Evolutionary conservation across 1,140 invertebrate species (phyloP).

Genomic region (Metaphire vulgaris): DNA sequence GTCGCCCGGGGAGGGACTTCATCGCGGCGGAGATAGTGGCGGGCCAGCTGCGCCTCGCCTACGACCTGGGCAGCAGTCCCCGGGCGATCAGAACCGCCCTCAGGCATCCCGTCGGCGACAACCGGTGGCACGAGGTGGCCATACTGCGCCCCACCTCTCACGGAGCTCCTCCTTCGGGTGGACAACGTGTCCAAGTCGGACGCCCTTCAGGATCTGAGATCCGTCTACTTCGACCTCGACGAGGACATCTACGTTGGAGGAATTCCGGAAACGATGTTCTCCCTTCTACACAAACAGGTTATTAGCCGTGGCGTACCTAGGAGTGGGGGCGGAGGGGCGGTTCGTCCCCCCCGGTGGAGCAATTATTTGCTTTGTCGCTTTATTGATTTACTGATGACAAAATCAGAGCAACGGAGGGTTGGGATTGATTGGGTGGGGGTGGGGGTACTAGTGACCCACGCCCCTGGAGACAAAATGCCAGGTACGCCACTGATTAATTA

Average conservation of each 20-base stretch:
- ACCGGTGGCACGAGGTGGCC: slow-evolving; percentile 15
- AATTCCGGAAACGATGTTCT: background rate
- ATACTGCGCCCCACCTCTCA: background rate
- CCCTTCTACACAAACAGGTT: background rate
- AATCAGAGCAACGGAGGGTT: too few species aligned
- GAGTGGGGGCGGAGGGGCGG: too few species aligned
- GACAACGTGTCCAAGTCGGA: background rate
- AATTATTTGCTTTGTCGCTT: too few species aligned
- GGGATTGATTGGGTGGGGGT: too few species aligned
- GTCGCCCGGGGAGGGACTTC: slow-evolving; percentile 40
- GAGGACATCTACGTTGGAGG: background rate
- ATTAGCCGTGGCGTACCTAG: too few species aligned
- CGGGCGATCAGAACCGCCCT: slow-evolving; percentile 35
- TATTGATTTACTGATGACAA: too few species aligned
- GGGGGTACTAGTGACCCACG: too few species aligned
- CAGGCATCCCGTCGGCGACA: background rate
- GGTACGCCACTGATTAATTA: too few species aligned
- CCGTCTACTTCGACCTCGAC: background rate
- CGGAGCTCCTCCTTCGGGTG: background rate
- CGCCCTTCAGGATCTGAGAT: background rate
- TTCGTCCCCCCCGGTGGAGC: too few species aligned
- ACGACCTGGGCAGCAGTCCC: slow-evolving; percentile 44
- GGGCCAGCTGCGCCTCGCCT: slow-evolving; percentile 45
- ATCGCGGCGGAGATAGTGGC: slow-evolving; percentile 44
- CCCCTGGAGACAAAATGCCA: too few species aligned